Evolutionary conservation across 2,797 vertebrate genomes (phyloP), one percentile per base, ranked within the genome.

Genomic region (Sebastes taczanowskii): DNA sequence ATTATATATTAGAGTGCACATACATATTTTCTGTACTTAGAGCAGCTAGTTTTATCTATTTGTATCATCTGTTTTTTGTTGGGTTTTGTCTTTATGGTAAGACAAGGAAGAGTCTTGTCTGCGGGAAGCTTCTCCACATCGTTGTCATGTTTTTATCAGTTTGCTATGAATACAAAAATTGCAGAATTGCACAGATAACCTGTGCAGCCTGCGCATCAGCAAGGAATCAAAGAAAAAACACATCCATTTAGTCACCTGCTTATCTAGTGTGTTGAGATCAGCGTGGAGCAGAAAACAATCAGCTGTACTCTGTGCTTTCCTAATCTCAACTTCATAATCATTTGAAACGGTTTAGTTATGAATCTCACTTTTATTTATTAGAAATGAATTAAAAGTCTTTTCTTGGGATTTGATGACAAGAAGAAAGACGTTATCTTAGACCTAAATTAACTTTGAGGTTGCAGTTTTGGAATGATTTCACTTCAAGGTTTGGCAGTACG

Each of bases 1-100:
- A 91, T 72, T 77, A 63, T 91, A 88, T 89, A 83, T 87, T 74
- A 80, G 82, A 92, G 87, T 83, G 78, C 81, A 91, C 74, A 91
- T 59, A 81, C 80, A 86, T 94, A 93, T 92, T 92, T 92, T 91
- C 82, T 88, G 82, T 92, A 93, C 88, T 82, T 81, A 81, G 75
- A 94, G 88, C 81, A 85, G 86, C 88, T 92, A 86, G 53, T 91
- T 94, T 85, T 86, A 88, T 84, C 73, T 69, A 34, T 74, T 73
- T 35, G 38, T 78, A 35, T 88, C n/a, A 52, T 82, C 6, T 81
- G 55, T 72, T 35, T 78, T 38, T 62, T 72, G 11, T 82, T 71
- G 29, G 25, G n/a, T 78, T 86, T 69, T 32, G 52, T 83, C 1
- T 83, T 78, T 4, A 16, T 27, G 29, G 22, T 22, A 27, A 71